Percentiles rank a stretch among this genome's conserved stretches.
phyloP scores from a whole-genome alignment of 2,888 invertebrate species.

The Eilema caniola region DNA sequence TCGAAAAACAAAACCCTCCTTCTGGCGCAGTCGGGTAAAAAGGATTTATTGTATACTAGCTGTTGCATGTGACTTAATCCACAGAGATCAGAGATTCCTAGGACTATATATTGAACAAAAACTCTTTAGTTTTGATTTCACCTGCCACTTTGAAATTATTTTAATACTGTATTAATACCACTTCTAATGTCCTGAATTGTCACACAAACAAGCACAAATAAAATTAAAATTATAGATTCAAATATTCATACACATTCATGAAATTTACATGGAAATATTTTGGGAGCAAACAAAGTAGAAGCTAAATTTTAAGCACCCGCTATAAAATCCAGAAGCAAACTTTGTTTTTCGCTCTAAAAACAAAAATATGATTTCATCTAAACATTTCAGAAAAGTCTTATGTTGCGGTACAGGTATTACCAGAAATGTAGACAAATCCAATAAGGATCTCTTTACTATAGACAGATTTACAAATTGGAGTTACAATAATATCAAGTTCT shows the following conservation, averaged over 20 bases:
- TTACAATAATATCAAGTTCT: constrained; percentile 23
- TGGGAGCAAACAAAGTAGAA: not conserved
- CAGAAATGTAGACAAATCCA: constrained; percentile 16
- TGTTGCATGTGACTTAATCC: too few species aligned
- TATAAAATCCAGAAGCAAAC: constrained; percentile 11
- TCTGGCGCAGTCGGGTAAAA: too few species aligned
- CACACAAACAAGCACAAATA: not conserved
- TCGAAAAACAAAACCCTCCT: too few species aligned
- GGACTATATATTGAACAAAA: too few species aligned
- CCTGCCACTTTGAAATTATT: too few species aligned
- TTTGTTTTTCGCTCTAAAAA: constrained; percentile 13
- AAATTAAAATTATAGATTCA: not conserved
- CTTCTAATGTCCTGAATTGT: not conserved
- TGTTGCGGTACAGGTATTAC: constrained; percentile 11
- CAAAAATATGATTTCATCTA: constrained; percentile 26
- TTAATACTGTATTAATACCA: not conserved
- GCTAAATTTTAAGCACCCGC: not conserved
- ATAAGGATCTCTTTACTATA: constrained; percentile 28
- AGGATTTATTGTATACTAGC: too few species aligned
- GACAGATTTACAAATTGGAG: constrained; percentile 36
- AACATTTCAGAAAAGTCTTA: constrained; percentile 23
- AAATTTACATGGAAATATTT: not conserved
- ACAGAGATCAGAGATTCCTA: too few species aligned
- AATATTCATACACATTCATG: not conserved
- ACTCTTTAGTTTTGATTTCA: too few species aligned